Percentiles rank a stretch among this genome's conserved stretches.
phyloP scores from a whole-genome alignment of 2,113 vertebrate species.

The Dendrocopos noguchii region DNA sequence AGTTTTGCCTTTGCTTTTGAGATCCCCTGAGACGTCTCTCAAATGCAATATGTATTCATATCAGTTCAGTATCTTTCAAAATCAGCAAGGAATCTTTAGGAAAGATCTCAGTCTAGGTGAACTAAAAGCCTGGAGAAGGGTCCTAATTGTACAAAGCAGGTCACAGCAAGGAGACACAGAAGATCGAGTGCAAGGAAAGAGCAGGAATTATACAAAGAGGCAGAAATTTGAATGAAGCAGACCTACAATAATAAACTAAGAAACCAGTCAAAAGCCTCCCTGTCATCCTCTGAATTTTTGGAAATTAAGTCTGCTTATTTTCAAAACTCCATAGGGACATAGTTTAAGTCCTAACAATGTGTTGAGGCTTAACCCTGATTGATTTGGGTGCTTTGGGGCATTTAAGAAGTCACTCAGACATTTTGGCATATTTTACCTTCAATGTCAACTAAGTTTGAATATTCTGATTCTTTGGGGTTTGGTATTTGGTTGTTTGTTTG shows the following conservation, averaged over 20 bases:
- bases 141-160: not conserved
- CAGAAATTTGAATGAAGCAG: not conserved
- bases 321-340: not conserved
- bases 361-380: not conserved
- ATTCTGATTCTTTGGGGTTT: not conserved
- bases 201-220: not conserved
- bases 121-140: not conserved
- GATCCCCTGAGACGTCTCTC: not conserved
- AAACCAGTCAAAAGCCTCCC: not conserved
- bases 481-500: not conserved
- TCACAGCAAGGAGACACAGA: not conserved
- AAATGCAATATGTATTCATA: not conserved
- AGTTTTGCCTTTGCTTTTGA: not conserved
- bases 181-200: not conserved
- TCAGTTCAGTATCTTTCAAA: not conserved
- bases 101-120: not conserved
- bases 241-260: not conserved
- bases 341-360: not conserved
- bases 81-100: not conserved
- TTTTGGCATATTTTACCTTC: not conserved
- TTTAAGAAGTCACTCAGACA: not conserved
- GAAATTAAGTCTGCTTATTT: not conserved
- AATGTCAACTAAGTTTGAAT: accelerated
- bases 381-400: not conserved
- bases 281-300: not conserved